Percentiles rank a stretch among this genome's conserved stretches.
Evolutionary conservation across 2,888 invertebrate genomes (phyloP).

Genomic region (Apotomis capreana): DNA sequence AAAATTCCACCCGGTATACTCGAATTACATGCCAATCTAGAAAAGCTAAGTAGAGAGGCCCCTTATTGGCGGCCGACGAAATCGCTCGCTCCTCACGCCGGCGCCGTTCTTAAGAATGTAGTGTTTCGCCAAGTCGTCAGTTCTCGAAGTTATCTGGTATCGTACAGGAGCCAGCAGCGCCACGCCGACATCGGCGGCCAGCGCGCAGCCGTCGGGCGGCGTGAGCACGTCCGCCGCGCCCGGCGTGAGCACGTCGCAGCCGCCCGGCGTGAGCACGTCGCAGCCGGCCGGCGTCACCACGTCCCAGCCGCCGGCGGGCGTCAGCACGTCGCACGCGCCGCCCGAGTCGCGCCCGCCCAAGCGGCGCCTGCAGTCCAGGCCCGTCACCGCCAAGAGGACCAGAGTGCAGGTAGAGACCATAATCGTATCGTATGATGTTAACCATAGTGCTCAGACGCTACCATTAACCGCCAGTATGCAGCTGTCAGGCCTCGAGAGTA

Average conservation of each 20-base stretch:
- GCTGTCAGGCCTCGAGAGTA: no score
- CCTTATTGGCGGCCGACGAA: no score
- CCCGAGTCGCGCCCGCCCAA: slow-evolving; percentile 70
- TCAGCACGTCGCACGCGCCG: slow-evolving; percentile 60
- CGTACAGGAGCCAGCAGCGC: slow-evolving; percentile 50
- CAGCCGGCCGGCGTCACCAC: slow-evolving; percentile 59
- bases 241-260: slow-evolving; percentile 62
- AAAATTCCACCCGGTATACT: no score
- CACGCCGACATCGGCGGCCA: slow-evolving; percentile 55
- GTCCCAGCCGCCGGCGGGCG: slow-evolving; percentile 53
- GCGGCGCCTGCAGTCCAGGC: slow-evolving; percentile 70
- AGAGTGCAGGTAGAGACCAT: slow-evolving; percentile 73
- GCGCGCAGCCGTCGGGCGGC: slow-evolving; percentile 59
- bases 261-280: slow-evolving; percentile 57
- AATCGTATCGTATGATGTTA: no score
- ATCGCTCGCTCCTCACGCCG: no score
- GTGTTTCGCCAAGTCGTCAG: no score
- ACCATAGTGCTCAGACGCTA: no score
- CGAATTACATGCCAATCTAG: no score
- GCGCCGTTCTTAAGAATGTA: no score
- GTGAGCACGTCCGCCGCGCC: slow-evolving; percentile 56
- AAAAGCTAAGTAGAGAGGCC: no score
- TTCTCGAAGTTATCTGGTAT: not conserved
- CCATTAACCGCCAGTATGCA: no score
- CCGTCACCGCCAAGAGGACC: slow-evolving; percentile 79